Evolutionary conservation across 2,888 invertebrate species (phyloP), one percentile per base, ranked within the genome.

Genomic region (Scrobipalpa atriplicella): DNA sequence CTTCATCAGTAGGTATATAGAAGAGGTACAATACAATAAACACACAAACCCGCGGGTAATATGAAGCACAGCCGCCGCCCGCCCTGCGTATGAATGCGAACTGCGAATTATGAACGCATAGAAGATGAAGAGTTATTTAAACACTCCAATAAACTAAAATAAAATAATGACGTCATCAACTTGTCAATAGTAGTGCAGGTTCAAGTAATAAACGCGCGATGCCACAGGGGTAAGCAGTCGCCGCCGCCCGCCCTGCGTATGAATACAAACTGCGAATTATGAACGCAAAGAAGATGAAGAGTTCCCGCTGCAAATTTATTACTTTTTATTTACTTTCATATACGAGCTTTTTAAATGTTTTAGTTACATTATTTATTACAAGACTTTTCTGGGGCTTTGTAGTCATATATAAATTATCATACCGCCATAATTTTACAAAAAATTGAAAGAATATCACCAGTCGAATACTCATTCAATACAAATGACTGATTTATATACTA

Each of bases 221-320:
- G n/a, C n/a, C n/a, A n/a, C n/a, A n/a, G n/a, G 13, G 47, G 16
- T n/a, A 47, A 47, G 7, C 52, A 52, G 19, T 7, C 60, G 21
- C 36, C 36, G 19, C 38, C n/a, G 18, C 16, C 36, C 39, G 18
- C 10, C 62, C 66, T 29, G 69, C 66, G 74, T 72, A 79, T 82
- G 83, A 82, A 83, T 82, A 82, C 78, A 82, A 83, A 83, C 82
- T 73, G 78, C 80, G 73, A 72, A 82, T 83, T 82, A 78, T 29
- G 29, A 68, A 62, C 66, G 65, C 62, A 13, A 21, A 7, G 56
- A 56, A 56, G 56, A 56, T 56, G 54, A 21, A 29, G 29, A 29
- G 18, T 38, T 21, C 16, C 16, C 2, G 8, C 52, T 52, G 11
- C 19, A 10, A 10, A 10, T 9, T 52, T 52, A 52, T 19, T 52